phyloP scores from a whole-genome alignment of 2,888 invertebrate species.

The Dugesia japonica region DNA sequence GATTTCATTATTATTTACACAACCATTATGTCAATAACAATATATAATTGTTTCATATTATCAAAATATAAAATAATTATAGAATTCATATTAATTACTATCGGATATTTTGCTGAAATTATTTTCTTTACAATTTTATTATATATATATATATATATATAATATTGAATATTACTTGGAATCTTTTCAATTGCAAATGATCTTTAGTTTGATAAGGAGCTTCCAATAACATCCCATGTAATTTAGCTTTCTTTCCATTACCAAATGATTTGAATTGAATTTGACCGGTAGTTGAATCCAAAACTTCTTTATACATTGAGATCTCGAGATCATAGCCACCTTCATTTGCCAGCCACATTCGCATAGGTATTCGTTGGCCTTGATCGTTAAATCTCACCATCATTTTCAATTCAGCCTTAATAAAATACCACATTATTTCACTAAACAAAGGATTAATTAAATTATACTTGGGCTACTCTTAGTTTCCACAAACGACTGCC shows the following conservation, averaged over 20 bases:
- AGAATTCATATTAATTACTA: too few relatives aligned
- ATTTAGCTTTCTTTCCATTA: slow-evolving; percentile 38
- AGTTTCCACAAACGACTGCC: slow-evolving; percentile 76
- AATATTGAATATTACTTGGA: too few relatives aligned
- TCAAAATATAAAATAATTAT: too few relatives aligned
- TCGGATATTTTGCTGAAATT: too few relatives aligned
- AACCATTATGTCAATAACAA: too few relatives aligned
- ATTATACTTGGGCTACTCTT: slow-evolving; percentile 53
- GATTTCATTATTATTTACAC: too few relatives aligned
- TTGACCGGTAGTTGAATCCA: slow-evolving; percentile 40
- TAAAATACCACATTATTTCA: not conserved
- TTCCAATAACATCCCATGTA: slow-evolving; percentile 78
- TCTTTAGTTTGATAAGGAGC: slow-evolving; percentile 92
- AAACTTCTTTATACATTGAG: slow-evolving; percentile 75
- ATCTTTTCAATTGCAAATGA: slow-evolving; percentile 78
- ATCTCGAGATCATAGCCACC: slow-evolving; percentile 89
- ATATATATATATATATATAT: too few relatives aligned
- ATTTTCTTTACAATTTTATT: too few relatives aligned
- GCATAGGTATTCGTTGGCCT: slow-evolving; percentile 54
- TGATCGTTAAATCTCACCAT: slow-evolving; percentile 53
- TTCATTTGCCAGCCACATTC: slow-evolving; percentile 82
- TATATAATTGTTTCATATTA: too few relatives aligned
- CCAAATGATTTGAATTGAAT: slow-evolving; percentile 27
- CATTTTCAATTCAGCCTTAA: slow-evolving; percentile 89
- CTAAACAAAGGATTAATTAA: not conserved